Conservation (phyloP, 2,888 invertebrate genomes). For the Amaurobius ferox region DNA sequence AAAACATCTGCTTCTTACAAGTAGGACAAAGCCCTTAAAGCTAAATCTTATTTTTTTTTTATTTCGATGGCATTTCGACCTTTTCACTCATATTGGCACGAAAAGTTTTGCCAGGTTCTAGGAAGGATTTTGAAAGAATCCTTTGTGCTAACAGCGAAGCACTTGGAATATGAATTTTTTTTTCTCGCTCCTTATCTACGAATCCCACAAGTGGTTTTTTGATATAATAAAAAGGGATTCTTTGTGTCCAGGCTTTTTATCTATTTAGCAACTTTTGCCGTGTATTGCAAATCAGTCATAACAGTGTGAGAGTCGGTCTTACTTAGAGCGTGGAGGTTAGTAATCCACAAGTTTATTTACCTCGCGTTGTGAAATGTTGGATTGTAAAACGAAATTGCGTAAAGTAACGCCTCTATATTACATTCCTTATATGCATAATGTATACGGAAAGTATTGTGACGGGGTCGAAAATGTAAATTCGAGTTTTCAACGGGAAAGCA, state of each 20-base stretch:
- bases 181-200: background rate
- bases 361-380: no score
- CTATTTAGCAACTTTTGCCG: background rate
- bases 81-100: background rate
- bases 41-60: background rate
- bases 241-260: background rate
- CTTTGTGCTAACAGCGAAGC: background rate
- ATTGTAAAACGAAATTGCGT: no score
- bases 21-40: background rate
- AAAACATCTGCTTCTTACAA: no score
- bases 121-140: background rate
- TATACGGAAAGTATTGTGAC: no score
- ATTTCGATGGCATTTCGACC: background rate
- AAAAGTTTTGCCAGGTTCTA: background rate
- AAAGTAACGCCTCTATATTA: no score
- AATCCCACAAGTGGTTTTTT: slow-evolving; percentile 7
- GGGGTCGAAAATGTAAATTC: no score
- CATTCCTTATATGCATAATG: no score
- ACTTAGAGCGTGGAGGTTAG: background rate
- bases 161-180: slow-evolving; percentile 3
- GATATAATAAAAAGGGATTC: background rate
- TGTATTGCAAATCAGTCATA: background rate
- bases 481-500: no score
- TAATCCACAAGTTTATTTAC: no score
- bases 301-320: background rate